Percentiles rank a stretch among this genome's conserved stretches.
phyloP scores from a whole-genome alignment of 2,113 vertebrate genomes.

The Suncus etruscus region DNA sequence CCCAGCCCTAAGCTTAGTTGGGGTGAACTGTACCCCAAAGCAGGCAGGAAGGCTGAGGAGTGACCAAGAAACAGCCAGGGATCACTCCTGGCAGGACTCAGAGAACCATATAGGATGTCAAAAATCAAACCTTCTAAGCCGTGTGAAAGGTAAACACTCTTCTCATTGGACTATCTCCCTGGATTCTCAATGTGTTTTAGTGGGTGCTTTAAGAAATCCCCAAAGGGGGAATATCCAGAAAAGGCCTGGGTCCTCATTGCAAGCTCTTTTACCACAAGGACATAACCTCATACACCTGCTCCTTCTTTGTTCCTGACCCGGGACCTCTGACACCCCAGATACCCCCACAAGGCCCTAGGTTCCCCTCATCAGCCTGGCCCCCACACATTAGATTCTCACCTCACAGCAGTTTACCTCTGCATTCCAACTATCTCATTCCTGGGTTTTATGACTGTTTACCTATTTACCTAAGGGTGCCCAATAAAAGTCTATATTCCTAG shows the following conservation, averaged over 20 bases:
- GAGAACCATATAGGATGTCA: too few species aligned
- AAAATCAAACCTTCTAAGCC: too few species aligned
- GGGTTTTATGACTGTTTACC: background rate
- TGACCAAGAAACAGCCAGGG: background rate
- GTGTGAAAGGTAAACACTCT: too few species aligned
- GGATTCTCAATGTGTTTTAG: background rate
- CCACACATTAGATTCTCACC: background rate
- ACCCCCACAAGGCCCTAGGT: background rate
- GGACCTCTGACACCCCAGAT: rapidly evolving
- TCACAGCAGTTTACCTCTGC: background rate
- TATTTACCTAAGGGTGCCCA: background rate
- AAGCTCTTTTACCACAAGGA: background rate
- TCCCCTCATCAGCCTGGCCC: background rate
- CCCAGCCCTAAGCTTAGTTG: background rate
- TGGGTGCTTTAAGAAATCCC: too few species aligned
- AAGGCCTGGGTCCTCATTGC: rapidly evolving
- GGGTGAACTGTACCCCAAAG: background rate
- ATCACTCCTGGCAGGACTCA: too few species aligned
- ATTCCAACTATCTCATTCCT: background rate
- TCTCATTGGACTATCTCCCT: too few species aligned
- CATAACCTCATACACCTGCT: rapidly evolving
- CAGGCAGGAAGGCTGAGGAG: background rate
- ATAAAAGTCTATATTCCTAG: background rate
- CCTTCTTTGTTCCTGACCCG: too few species aligned
- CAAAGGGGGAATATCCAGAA: too few species aligned